phyloP scores from a whole-genome alignment of 2,797 vertebrate genomes.

The Valencia hispanica region DNA sequence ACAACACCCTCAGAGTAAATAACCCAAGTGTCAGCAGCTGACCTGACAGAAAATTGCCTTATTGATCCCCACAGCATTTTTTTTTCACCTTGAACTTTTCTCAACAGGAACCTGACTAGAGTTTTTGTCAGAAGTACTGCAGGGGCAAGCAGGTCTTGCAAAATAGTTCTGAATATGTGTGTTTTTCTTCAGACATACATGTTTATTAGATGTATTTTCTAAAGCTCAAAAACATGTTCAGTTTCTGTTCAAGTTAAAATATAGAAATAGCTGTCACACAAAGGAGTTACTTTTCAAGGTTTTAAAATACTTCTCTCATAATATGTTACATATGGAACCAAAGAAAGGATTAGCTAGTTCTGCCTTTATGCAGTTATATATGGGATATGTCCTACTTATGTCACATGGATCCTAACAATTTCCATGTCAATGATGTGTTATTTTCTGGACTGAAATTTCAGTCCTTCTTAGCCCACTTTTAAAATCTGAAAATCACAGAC shows the following conservation, averaged over 20 bases:
- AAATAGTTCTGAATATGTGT: conserved; percentile 9
- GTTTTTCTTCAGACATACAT: conserved; percentile 22
- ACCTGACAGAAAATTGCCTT: conserved; percentile 73
- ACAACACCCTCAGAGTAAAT: conserved; percentile 62
- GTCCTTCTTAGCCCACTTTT: no score
- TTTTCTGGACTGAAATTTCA: no score
- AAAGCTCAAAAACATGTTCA: no score
- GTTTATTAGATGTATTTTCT: conserved; percentile 30
- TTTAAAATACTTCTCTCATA: background rate
- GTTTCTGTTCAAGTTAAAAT: conserved; percentile 37
- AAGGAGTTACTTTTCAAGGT: conserved; percentile 8
- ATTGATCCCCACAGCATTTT: conserved; percentile 73
- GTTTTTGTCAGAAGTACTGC: conserved; percentile 40
- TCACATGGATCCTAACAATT: background rate
- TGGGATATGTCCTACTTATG: conserved; percentile 31
- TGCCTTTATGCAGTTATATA: conserved; percentile 22
- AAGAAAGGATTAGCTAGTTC: conserved; percentile 30
- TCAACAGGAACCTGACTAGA: conserved; percentile 36
- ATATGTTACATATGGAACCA: conserved; percentile 23
- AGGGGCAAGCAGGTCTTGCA: conserved; percentile 22
- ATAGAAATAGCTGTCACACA: conserved; percentile 6
- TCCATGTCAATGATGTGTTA: no score
- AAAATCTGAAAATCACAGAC: no score
- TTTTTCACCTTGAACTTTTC: conserved; percentile 54
- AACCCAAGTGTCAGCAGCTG: conserved; percentile 67